Evolutionary conservation across 2,113 vertebrate genomes (phyloP).

Genomic region (Macquaria ambigua): DNA sequence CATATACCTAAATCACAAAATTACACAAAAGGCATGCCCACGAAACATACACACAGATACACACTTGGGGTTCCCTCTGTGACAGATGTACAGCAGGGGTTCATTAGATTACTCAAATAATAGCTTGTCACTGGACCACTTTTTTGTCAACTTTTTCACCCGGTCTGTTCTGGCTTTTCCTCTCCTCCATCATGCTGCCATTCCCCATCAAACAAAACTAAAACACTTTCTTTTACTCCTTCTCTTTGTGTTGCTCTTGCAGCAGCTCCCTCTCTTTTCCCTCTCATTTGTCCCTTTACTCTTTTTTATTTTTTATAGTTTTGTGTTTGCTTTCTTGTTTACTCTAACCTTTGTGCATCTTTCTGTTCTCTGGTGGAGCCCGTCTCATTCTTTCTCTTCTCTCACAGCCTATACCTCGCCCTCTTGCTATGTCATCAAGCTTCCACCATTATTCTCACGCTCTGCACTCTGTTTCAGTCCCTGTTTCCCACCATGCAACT

Average conservation of each 20-base stretch:
- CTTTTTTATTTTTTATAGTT: background rate
- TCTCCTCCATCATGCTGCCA: conserved; percentile 10
- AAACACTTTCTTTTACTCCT: background rate
- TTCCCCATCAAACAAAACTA: background rate
- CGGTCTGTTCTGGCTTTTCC: conserved; percentile 1
- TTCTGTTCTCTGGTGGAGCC: background rate
- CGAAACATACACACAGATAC: background rate
- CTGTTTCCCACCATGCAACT: conserved; percentile 37
- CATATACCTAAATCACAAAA: background rate
- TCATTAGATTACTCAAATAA: conserved; percentile 29
- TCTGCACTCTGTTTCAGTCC: conserved; percentile 11
- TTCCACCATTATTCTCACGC: conserved; percentile 45
- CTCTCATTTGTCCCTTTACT: background rate
- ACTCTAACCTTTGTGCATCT: conserved; percentile 2
- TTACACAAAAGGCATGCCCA: background rate
- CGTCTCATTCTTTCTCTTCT: background rate
- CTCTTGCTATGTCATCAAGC: conserved; percentile 26
- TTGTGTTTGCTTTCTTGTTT: background rate
- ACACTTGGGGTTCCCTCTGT: background rate
- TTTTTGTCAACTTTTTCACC: conserved; percentile 12
- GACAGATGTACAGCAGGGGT: conserved; percentile 22
- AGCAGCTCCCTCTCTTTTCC: background rate
- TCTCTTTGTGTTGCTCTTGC: conserved; percentile 3
- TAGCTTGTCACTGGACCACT: conserved; percentile 12
- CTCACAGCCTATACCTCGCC: conserved; percentile 1